These are phyloP conservation scores for Lasioglossum marginatum DNA, from an alignment of 2,888 invertebrate genomes.

Conservation along the genomic window DNA sequence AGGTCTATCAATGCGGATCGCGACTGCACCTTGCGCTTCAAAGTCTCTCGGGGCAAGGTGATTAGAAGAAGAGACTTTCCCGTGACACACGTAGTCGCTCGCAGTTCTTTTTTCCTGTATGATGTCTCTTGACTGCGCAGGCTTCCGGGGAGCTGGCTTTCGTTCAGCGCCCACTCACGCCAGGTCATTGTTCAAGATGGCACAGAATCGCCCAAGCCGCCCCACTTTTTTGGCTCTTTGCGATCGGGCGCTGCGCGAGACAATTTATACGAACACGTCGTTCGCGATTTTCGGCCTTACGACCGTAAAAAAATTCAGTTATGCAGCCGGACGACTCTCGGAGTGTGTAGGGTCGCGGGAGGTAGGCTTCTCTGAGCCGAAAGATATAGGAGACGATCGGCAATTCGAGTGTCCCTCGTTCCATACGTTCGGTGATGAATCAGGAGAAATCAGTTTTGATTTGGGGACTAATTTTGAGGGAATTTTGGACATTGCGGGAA, in stretches of 20 bases:
- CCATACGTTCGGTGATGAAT: background rate
- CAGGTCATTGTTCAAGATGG: slow-evolving; percentile 41
- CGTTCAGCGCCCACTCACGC: slow-evolving; percentile 27
- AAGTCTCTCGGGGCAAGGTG: slow-evolving; percentile 42
- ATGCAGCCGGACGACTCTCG: background rate
- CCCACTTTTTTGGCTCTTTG: background rate
- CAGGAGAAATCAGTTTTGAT: background rate
- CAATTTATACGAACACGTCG: background rate
- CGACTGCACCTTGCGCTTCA: slow-evolving; percentile 44
- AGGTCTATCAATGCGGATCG: slow-evolving; percentile 36
- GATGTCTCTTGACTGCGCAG: slow-evolving; percentile 32
- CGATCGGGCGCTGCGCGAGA: slow-evolving; percentile 17
- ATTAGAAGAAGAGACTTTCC: slow-evolving; percentile 31
- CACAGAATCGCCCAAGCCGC: slow-evolving; percentile 12
- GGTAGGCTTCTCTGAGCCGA: background rate
- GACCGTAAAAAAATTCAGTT: slow-evolving; percentile 2
- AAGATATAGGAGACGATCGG: background rate
- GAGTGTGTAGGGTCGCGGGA: slow-evolving; percentile 8
- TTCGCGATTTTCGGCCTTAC: background rate
- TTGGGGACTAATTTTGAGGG: too few relatives aligned
- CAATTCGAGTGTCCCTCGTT: background rate
- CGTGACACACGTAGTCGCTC: slow-evolving; percentile 26
- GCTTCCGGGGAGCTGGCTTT: slow-evolving; percentile 27
- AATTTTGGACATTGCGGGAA: background rate
- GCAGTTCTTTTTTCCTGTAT: slow-evolving; percentile 23